Percentiles rank a stretch among this genome's conserved stretches.
Evolutionary conservation across 2,888 invertebrate species (phyloP).

Genomic region (Lamellibrachia satsuma): DNA sequence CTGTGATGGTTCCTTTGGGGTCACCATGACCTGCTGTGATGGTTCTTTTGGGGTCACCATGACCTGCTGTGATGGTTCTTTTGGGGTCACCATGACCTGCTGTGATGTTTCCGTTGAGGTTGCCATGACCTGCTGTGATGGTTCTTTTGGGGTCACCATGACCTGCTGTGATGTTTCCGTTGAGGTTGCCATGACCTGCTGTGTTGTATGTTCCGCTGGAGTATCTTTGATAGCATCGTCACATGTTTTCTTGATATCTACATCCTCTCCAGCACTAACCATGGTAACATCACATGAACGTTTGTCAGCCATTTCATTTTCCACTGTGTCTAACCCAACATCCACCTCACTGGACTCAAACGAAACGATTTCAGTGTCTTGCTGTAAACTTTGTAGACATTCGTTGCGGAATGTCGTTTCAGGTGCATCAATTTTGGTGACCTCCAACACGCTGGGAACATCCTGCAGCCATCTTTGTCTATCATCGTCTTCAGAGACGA

Average conservation of each 20-base stretch:
- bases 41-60: neutral
- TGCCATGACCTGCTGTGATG: neutral
- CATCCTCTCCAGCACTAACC: neutral
- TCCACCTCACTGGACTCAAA: neutral
- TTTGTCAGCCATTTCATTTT: neutral
- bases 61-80: neutral
- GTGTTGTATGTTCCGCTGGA: neutral
- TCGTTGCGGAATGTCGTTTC: constrained; percentile 19
- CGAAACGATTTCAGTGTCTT: neutral
- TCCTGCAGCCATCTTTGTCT: neutral
- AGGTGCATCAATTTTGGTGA: neutral
- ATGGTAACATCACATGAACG: neutral
- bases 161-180: neutral
- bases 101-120: neutral
- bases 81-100: neutral
- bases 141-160: neutral
- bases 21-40: neutral
- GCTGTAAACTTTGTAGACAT: neutral
- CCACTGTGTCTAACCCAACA: neutral
- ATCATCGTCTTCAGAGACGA: neutral
- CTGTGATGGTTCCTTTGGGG: neutral
- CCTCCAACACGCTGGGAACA: neutral
- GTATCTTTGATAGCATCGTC: neutral
- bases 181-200: neutral
- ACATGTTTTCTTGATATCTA: neutral